Evolutionary conservation across 2,113 vertebrate species (phyloP).

Genomic region (Platycercus adscitus): DNA sequence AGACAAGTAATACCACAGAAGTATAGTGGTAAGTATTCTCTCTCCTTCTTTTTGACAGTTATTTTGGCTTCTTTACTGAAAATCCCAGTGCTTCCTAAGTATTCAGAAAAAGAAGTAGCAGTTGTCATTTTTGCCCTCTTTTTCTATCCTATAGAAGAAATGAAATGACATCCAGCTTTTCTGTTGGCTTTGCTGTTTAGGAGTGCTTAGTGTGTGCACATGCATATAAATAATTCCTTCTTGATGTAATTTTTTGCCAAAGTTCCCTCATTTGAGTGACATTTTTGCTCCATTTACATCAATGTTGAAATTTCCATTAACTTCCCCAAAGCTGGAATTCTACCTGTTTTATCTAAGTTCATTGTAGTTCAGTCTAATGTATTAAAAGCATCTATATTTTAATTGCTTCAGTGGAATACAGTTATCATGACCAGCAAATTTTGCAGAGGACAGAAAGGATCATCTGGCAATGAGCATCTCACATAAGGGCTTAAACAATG

Average conservation of each 20-base stretch:
- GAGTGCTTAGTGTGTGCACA: background rate
- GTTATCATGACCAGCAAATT: background rate
- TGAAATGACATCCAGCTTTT: background rate
- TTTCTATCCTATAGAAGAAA: background rate
- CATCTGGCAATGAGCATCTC: background rate
- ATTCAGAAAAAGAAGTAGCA: background rate
- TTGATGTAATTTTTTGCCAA: background rate
- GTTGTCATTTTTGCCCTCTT: background rate
- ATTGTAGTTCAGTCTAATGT: background rate
- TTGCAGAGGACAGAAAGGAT: conserved; percentile 44
- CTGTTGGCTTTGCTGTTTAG: background rate
- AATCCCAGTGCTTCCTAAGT: background rate
- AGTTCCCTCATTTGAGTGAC: conserved; percentile 6
- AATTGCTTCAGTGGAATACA: conserved; percentile 25
- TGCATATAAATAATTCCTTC: conserved; percentile 2
- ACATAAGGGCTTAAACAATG: background rate
- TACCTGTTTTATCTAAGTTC: conserved; percentile 13
- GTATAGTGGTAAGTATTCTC: background rate
- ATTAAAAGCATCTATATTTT: conserved; percentile 41
- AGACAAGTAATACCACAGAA: background rate
- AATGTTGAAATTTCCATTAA: conserved; percentile 2
- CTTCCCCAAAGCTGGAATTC: background rate
- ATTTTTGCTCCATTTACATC: conserved; percentile 9
- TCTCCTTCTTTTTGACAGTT: background rate
- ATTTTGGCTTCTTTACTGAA: background rate